Conservation (phyloP, 2,113 vertebrate species). For the Centropus unirufus region DNA sequence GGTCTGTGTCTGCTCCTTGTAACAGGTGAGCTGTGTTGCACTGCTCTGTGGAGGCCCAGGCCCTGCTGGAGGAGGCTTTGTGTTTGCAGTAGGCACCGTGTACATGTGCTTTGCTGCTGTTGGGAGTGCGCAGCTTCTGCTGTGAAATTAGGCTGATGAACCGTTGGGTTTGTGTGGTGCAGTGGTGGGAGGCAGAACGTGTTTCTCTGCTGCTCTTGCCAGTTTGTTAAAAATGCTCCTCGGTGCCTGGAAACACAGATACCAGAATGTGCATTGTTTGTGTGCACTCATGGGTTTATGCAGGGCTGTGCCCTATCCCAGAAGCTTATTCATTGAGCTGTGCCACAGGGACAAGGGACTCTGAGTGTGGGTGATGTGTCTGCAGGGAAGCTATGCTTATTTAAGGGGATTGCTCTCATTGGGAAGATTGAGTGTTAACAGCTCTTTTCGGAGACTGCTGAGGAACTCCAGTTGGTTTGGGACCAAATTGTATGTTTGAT, state of each 20-base stretch:
- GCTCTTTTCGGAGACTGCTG: background rate
- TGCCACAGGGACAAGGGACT: background rate
- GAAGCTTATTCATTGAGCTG: background rate
- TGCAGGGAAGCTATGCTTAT: background rate
- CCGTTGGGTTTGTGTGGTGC: background rate
- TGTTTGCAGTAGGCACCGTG: background rate
- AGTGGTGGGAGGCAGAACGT: background rate
- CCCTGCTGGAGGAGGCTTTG: background rate
- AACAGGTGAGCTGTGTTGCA: background rate
- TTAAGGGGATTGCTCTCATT: background rate
- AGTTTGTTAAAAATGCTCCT: background rate
- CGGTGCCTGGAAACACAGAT: background rate
- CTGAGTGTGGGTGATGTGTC: background rate
- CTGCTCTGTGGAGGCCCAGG: background rate
- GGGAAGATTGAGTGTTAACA: background rate
- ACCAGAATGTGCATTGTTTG: accelerated
- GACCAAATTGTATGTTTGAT: background rate
- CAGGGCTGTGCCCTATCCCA: background rate
- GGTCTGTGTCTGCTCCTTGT: background rate
- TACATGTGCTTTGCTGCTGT: background rate
- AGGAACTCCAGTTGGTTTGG: background rate
- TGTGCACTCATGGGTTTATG: background rate
- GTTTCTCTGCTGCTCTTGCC: background rate
- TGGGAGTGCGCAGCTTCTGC: background rate
- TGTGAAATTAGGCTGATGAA: background rate